Evolutionary conservation across 2,113 vertebrate species (phyloP), one percentile per base, ranked within the genome.

Genomic region (Typhlomys cinereus): DNA sequence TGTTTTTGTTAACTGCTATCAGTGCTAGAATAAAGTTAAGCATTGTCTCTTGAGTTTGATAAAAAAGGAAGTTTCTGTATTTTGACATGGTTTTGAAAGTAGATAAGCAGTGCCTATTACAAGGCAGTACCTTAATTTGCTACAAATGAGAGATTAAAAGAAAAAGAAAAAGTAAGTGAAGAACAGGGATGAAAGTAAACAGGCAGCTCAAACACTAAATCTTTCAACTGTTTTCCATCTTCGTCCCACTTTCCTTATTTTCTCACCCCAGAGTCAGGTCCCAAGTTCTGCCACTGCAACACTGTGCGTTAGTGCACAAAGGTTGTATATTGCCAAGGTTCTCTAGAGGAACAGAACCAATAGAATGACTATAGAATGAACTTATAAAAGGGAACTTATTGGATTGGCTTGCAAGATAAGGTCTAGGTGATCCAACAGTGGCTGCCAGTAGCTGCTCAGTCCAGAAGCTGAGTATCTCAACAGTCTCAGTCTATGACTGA

Each of bases 201-300:
- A 34, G 31, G 44, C 75, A 85, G 88, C 80, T 92, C 66, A 92
- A 92, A 94, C 81, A 76, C 0, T 1, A 86, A 74, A 12, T 94
- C 76, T 96, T 93, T 96, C 66, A 94, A 46, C 88, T 90, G 44
- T 54, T 80, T 97, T 97, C 88, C 44, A 69, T 92, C 25, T 89
- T 95, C 95, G 54, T 93, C 88, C 89, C 57, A 73, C 75, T 76
- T 93, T 62, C 48, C 6, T 71, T 27, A 80, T 94, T 52, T 52
- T 88, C 80, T 90, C 70, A 48, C 81, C 92, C 91, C 91, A 95
- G 88, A 96, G 93, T 91, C 48, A 78, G 76, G 79, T 94, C 88
- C 92, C 87, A 95, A 97, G 93, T 74, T 80, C 67, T 90, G 93
- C 74, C 84, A 61, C 96, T 96, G 85, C 95, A 90, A 0, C 57